Base-by-base conservation (phyloP, 1,140 invertebrate genomes). In the Batillaria attramentaria region DNA sequence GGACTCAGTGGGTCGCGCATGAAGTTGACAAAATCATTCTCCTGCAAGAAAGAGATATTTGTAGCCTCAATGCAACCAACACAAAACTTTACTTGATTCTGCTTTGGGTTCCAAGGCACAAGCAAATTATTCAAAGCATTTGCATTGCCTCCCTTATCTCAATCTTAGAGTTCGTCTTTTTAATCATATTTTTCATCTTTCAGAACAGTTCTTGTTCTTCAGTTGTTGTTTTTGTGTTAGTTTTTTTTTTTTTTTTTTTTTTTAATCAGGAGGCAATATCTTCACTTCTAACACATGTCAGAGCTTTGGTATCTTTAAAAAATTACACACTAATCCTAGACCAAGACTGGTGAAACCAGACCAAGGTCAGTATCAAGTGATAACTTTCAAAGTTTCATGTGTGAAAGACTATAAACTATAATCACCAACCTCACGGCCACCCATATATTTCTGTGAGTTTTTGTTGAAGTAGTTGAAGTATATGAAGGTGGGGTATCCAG, bases 401-500 rank as follows among this genome's bases (percentile, higher is more conserved):
- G 50, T 10, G 62, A 66, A 31, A 66, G 8, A 66, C 10, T 33
- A 10, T 18, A 31, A 66, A n/a, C 28, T 66, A 18, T 10, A 66
- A 41, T 28, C n/a, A 76, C 84, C 79, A 75, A 91, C 95, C 89
- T 94, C 94, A 85, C 96, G 92, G 6, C 94, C 95, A 3, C 95
- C 95, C 77, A 92, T 94, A 87, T 96, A 97, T 43, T 90, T 90
- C 83, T 92, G 89, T 20, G 92, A 90, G 89, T 95, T 96, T 85
- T 95, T 95, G 82, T 94, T 95, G 10, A 62, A 62, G 89, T 95
- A 95, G 83, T 94, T 95, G 88, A 96, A 97, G 90, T 97, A 97
- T 87, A 95, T 95, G 77, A 97, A 93, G 1, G 96, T 97, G 3
- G 96, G 96, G 91, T 96, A 97, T 6, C 96, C 96, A 76, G 93